Conservation (phyloP, 2,113 vertebrate species). For the Hyaena hyaena region DNA sequence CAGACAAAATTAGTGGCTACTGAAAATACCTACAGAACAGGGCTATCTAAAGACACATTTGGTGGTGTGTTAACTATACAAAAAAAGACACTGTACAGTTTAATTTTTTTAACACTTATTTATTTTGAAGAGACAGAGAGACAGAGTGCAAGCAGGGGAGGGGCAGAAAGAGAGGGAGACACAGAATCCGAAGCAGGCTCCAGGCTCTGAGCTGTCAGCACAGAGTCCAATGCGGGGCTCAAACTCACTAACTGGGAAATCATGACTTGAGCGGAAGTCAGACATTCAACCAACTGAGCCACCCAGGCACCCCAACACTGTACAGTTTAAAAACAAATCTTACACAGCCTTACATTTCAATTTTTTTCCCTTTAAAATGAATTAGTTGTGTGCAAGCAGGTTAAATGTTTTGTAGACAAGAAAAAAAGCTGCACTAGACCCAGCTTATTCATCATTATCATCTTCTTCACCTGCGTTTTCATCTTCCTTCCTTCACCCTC, state of each 20-base stretch:
- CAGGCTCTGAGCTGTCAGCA: too few relatives aligned
- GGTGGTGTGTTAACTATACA: constrained; percentile 35
- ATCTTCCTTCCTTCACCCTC: constrained; percentile 88
- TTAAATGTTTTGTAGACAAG: constrained; percentile 94
- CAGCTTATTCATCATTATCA: constrained; percentile 90
- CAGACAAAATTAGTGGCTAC: too few relatives aligned
- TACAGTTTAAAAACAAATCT: constrained; percentile 94
- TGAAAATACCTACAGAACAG: neutral
- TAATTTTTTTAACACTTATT: constrained; percentile 69
- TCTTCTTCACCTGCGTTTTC: constrained; percentile 89
- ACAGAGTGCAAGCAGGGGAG: too few relatives aligned
- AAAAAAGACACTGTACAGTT: constrained; percentile 93
- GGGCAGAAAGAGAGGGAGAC: too few relatives aligned
- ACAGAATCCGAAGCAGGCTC: too few relatives aligned
- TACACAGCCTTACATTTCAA: constrained; percentile 91
- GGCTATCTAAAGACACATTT: neutral
- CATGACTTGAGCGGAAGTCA: too few relatives aligned
- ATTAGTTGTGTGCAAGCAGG: constrained; percentile 93
- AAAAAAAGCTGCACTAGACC: constrained; percentile 84
- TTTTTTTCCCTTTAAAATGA: constrained; percentile 91
- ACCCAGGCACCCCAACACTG: constrained; percentile 83
- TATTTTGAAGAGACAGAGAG: too few relatives aligned
- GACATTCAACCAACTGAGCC: too few relatives aligned
- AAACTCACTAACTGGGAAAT: too few relatives aligned
- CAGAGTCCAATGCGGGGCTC: too few relatives aligned